phyloP scores from a whole-genome alignment of 1,140 invertebrate species.

The Drosophila ironensis region DNA sequence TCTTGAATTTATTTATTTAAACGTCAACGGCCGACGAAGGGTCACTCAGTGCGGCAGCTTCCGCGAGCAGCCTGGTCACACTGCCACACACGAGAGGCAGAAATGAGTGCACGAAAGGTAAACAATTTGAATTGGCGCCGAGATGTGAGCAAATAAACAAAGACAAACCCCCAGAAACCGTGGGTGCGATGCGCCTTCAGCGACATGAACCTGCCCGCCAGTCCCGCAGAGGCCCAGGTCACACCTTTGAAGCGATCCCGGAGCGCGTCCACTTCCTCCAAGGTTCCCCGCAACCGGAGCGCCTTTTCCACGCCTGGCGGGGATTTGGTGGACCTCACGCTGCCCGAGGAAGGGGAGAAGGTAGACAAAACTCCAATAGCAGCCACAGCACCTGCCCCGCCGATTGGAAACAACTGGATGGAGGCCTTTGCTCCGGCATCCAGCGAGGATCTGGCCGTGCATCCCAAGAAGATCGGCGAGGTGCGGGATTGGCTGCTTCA shows the following conservation, averaged over 20 bases:
- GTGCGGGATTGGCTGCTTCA: slow-evolving; percentile 84
- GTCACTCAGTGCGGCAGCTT: too few species aligned
- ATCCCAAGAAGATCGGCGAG: slow-evolving; percentile 86
- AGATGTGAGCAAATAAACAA: neutral
- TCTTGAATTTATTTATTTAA: too few species aligned
- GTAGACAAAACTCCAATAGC: neutral
- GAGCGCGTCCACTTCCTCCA: slow-evolving; percentile 11
- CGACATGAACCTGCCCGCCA: slow-evolving; percentile 28
- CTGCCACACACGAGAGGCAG: neutral
- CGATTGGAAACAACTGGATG: slow-evolving; percentile 82
- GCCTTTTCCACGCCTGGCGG: neutral
- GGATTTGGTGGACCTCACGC: slow-evolving; percentile 42
- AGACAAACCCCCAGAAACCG: slow-evolving; percentile 30
- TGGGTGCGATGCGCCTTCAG: slow-evolving; percentile 61
- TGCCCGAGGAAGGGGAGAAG: neutral
- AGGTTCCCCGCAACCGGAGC: neutral
- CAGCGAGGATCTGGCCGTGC: slow-evolving; percentile 84
- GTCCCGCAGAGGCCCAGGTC: neutral
- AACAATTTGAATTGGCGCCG: slow-evolving; percentile 60
- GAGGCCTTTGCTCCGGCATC: slow-evolving; percentile 83
- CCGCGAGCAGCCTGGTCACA: slow-evolving; percentile 17
- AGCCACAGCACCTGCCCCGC: neutral
- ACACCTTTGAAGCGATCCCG: slow-evolving; percentile 40
- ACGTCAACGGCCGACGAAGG: too few species aligned
- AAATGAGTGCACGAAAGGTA: slow-evolving; percentile 72